Evolutionary conservation across 2,113 vertebrate genomes (phyloP), one percentile per base, ranked within the genome.

Genomic region (Oreocharis arfaki): DNA sequence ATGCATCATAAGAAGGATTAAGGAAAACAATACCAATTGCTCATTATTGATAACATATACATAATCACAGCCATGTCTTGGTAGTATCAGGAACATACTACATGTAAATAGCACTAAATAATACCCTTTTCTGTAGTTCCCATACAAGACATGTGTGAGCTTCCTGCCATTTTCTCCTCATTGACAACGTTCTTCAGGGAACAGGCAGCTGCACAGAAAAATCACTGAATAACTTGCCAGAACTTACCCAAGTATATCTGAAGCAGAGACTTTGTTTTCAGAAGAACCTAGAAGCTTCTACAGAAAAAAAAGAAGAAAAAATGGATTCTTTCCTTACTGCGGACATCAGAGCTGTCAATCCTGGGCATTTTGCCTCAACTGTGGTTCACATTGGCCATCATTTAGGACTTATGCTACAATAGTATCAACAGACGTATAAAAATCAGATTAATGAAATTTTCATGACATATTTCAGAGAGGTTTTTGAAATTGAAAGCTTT

Each of bases 331-430:
- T 63, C 41, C 68, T 81, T 52, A 27, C 10, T 42, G 15, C 24
- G 47, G 28, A 33, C 32, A 76, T 37, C 14, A 17, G 69, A 84
- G 64, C 39, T 84, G 16, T 20, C 59, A 28, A 5, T 37, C 14
- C 30, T 65, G 41, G 9, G 27, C 71, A 73, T 0, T 1, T 21
- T 41, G 33, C 33, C n/a, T 64, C 61, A 90, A 3, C 21, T 1
- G 14, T 5, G 3, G 33, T 53, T 71, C 16, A 3, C 1, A 0
- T 4, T 14, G 5, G 20, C 50, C 83, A 65, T 19, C 16, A 26
- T 68, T 71, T 79, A 64, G 64, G 44, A 35, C 32, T 56, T 37
- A 19, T 4, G 2, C 16, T 16, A 47, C 10, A 37, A 4, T 10
- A 37, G 11, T 5, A 20, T 39, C 77, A 57, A 28, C 8, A 46